phyloP scores from a whole-genome alignment of 2,888 invertebrate species.

The Drosophila seclusa region DNA sequence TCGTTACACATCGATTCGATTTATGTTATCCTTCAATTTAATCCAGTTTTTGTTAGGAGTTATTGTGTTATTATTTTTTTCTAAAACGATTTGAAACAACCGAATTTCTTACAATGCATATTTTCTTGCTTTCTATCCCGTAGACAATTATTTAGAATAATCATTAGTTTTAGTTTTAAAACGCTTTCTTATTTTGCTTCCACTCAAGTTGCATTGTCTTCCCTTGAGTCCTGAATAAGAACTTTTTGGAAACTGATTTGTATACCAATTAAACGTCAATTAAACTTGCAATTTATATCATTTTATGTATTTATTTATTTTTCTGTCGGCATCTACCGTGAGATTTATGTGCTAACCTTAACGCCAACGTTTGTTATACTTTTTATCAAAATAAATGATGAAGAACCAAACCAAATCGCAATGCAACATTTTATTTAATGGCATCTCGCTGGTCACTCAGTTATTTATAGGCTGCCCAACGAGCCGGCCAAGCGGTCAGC shows the following conservation, averaged over 20 bases:
- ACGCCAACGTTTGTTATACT: conserved; percentile 77
- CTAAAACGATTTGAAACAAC: neutral
- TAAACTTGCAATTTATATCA: neutral
- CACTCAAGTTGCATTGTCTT: neutral
- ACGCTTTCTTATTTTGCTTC: neutral
- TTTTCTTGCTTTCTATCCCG: neutral
- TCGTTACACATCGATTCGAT: neutral
- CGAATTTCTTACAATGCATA: neutral
- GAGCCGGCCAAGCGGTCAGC: conserved; percentile 64
- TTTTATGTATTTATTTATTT: neutral
- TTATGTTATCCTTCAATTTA: neutral
- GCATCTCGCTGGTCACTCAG: conserved; percentile 25
- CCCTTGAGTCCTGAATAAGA: neutral
- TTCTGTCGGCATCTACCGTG: conserved; percentile 17
- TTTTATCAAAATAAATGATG: conserved; percentile 78
- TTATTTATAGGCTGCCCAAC: conserved; percentile 73
- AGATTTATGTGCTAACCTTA: conserved; percentile 54
- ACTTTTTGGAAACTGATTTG: neutral
- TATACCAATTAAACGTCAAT: neutral
- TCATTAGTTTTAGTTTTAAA: neutral
- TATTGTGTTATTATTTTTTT: neutral
- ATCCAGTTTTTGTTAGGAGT: neutral
- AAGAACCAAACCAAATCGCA: conserved; percentile 62
- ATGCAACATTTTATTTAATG: conserved; percentile 57
- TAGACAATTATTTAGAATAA: neutral